These are phyloP conservation scores for Otis tarda DNA, from an alignment of 2,113 vertebrate genomes.

Conservation along the genomic window DNA sequence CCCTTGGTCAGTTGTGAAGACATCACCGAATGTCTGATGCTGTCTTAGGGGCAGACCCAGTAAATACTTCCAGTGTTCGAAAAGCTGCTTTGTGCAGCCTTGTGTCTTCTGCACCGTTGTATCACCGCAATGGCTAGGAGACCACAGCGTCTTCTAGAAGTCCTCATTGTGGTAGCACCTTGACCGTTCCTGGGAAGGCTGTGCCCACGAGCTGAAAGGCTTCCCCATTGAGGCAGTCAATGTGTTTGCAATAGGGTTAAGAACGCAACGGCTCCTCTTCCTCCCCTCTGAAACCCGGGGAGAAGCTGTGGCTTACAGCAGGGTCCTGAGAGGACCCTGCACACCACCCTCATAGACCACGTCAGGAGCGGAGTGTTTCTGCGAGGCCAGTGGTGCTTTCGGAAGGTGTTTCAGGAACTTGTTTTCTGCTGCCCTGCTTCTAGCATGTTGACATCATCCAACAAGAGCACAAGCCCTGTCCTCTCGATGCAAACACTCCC, in stretches of 20 bases:
- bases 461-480: not conserved
- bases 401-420: not conserved
- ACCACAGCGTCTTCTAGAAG: not conserved
- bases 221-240: not conserved
- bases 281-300: not conserved
- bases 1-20: not conserved
- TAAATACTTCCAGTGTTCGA: not conserved
- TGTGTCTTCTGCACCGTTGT: not conserved
- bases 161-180: not conserved
- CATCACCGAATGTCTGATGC: rapidly evolving
- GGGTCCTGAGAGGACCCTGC: not conserved
- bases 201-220: not conserved
- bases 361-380: not conserved
- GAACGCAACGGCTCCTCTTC: not conserved
- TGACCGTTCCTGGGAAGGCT: not conserved
- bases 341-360: not conserved
- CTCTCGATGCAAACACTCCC: not conserved
- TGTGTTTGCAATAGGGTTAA: not conserved
- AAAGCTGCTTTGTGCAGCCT: not conserved
- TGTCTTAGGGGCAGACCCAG: not conserved
- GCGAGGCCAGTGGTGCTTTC: not conserved
- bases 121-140: not conserved
- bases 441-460: rapidly evolving
- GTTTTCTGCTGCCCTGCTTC: not conserved
- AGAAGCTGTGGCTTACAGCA: not conserved